Base-by-base conservation (phyloP, 2,888 invertebrate genomes). In the Endotricha flammealis region DNA sequence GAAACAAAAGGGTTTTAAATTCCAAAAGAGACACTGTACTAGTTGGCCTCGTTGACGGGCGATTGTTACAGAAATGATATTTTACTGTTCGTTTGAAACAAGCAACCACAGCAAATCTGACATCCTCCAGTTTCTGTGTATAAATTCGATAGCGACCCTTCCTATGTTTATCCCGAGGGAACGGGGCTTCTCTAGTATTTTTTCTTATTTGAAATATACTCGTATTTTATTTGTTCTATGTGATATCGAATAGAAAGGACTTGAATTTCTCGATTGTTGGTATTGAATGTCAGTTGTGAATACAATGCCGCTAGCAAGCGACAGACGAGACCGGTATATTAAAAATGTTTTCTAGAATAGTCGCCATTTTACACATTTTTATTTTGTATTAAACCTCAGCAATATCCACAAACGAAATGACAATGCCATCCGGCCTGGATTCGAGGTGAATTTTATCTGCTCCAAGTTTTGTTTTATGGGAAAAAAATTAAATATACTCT, bases 321-420 rank as follows among this genome's bases (percentile, higher is more conserved):
- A 20, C 7, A 2, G 20, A 7, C 20, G 20, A 20, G 20, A 4
- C 6, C n/a, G 39, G 40, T 52, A 66, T 60, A 20, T 20, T 20
- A 20, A 20, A 20, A 20, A 20, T 20, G n/a, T 20, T 20, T 20
- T 4, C 20, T 4, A n/a, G n/a, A n/a, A n/a, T n/a, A n/a, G n/a
- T n/a, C n/a, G n/a, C n/a, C n/a, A n/a, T n/a, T n/a, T n/a, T n/a
- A n/a, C n/a, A n/a, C n/a, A n/a, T n/a, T n/a, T n/a, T n/a, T n/a
- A n/a, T n/a, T n/a, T n/a, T n/a, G n/a, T n/a, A n/a, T n/a, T n/a
- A n/a, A n/a, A n/a, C n/a, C n/a, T n/a, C n/a, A n/a, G n/a, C n/a
- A n/a, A n/a, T n/a, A n/a, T n/a, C n/a, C n/a, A n/a, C n/a, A n/a
- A n/a, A n/a, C n/a, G n/a, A n/a, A n/a, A n/a, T n/a, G n/a, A n/a